Percentiles rank a stretch among this genome's conserved stretches.
Evolutionary conservation across 23 tunicate species (phyloP).

Genomic region (Diplosoma virens): DNA sequence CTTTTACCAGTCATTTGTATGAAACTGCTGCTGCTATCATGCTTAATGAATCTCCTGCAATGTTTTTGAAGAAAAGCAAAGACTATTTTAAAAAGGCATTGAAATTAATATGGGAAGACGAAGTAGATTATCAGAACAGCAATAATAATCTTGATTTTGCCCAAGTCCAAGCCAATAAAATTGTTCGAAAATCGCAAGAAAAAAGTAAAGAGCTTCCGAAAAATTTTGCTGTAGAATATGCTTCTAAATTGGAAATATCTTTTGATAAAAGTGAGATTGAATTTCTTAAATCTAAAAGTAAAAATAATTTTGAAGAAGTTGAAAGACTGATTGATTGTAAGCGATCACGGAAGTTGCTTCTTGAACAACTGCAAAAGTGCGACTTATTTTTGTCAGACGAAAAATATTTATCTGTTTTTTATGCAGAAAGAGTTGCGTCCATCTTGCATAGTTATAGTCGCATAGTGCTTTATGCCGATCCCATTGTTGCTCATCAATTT

Average conservation of each 20-base stretch:
- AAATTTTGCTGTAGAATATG: not conserved
- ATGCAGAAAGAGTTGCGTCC: conserved; percentile 23
- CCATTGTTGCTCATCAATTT: not conserved
- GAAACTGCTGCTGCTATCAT: conserved; percentile 46
- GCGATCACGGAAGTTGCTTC: not conserved
- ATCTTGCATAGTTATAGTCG: conserved; percentile 24
- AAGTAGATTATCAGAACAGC: not conserved
- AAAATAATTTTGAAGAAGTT: not conserved
- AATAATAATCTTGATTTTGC: not conserved
- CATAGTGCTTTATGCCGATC: not conserved
- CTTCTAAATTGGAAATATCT: not conserved
- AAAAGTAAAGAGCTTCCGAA: not conserved
- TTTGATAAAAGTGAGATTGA: conserved; percentile 16
- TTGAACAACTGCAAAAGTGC: not conserved
- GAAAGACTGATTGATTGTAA: not conserved
- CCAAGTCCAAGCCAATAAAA: conserved; percentile 3
- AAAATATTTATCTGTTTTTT: not conserved
- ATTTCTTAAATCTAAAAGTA: conserved; percentile 1
- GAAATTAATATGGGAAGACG: conserved; percentile 5
- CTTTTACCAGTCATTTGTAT: conserved; percentile 31
- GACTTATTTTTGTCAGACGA: conserved; percentile 1
- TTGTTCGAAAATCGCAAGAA: not conserved
- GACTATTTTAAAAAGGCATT: conserved; percentile 17
- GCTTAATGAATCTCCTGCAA: not conserved
- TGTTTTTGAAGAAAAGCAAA: not conserved